Base-by-base conservation (phyloP, 2,888 invertebrate genomes). In the Drosophila mayaguana region DNA sequence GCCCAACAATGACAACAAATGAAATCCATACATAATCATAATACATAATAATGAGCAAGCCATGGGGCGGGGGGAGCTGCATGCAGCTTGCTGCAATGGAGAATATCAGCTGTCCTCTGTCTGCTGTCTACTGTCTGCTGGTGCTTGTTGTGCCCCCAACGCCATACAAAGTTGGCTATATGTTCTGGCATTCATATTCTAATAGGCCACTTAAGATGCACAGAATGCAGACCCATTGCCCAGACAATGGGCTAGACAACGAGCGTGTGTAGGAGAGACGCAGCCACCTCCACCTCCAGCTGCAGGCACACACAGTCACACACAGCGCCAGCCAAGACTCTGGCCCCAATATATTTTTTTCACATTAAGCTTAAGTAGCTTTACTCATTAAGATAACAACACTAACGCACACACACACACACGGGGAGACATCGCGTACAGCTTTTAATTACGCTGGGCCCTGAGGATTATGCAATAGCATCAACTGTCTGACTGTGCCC, bases 311-410 rank as follows among this genome's bases (percentile, higher is more conserved):
- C 55, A 42, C 55, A 60, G 34, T 48, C 34, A 9, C 34, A 43
- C 55, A 42, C 55, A 25, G 55, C 34, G 48, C n/a, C 48, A 40
- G 38, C 57, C 28, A 16, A 50, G 34, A 40, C 46, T 54, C 59
- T 83, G 79, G 65, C 87, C 81, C 69, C 75, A 81, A 83, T 86
- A 43, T 57, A 42, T 57, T 78, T 71, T 74, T 72, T 65, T 61
- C 72, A 75, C 83, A 87, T 87, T 84, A 78, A 84, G 72, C 87
- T 65, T 84, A 87, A 83, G 83, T 83, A 87, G 84, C 82, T 87
- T 87, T 81, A 64, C 76, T 87, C 84, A 83, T 83, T 83, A 83
- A 83, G 83, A 83, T 83, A 87, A 81, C 72, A 81, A 48, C 34
- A 43, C 45, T 45, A 25, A 45, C 32, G 14, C 36, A 48, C 12